Percentiles rank a stretch among this genome's conserved stretches.
phyloP scores from a whole-genome alignment of 1,140 invertebrate genomes.

The Dreissena rostriformis region DNA sequence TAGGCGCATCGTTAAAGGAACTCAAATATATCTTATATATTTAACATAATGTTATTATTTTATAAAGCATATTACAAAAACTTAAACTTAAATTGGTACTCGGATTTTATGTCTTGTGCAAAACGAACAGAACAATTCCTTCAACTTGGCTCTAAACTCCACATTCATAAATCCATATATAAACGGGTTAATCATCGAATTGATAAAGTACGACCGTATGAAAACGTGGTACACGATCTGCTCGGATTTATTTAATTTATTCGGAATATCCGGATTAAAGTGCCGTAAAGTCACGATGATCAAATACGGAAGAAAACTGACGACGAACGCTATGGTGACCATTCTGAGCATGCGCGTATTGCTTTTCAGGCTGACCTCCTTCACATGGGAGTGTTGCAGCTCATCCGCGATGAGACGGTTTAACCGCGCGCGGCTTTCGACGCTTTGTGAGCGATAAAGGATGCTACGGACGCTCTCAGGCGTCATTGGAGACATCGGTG shows the following conservation, averaged over 20 bases:
- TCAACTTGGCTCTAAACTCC: slow-evolving; percentile 43
- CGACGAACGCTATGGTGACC: slow-evolving; percentile 55
- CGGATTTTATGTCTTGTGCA: slow-evolving; percentile 13
- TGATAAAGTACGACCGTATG: slow-evolving; percentile 47
- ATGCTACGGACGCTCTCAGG: slow-evolving; percentile 40
- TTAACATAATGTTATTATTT: too few relatives aligned
- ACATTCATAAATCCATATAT: slow-evolving; percentile 56
- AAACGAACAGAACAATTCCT: slow-evolving; percentile 39
- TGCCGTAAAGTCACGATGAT: slow-evolving; percentile 38
- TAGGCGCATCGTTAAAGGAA: too few relatives aligned
- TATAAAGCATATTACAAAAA: too few relatives aligned
- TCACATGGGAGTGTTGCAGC: slow-evolving; percentile 31
- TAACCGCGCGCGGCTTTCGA: slow-evolving; percentile 47
- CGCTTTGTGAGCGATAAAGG: slow-evolving; percentile 45
- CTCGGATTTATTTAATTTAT: slow-evolving; percentile 20
- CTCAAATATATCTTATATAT: too few relatives aligned
- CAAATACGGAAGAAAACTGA: slow-evolving; percentile 51
- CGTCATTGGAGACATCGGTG: slow-evolving; percentile 25
- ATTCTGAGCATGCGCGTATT: slow-evolving; percentile 55
- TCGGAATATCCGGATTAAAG: slow-evolving; percentile 32
- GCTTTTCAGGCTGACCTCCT: slow-evolving; percentile 47
- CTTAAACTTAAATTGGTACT: background rate
- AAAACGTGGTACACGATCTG: slow-evolving; percentile 50
- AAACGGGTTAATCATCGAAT: slow-evolving; percentile 54
- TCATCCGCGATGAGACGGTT: slow-evolving; percentile 50